Conservation (phyloP, 30 jellyfish, hydroid and myxozoan genomes). For the Nemopilema nomurai region DNA sequence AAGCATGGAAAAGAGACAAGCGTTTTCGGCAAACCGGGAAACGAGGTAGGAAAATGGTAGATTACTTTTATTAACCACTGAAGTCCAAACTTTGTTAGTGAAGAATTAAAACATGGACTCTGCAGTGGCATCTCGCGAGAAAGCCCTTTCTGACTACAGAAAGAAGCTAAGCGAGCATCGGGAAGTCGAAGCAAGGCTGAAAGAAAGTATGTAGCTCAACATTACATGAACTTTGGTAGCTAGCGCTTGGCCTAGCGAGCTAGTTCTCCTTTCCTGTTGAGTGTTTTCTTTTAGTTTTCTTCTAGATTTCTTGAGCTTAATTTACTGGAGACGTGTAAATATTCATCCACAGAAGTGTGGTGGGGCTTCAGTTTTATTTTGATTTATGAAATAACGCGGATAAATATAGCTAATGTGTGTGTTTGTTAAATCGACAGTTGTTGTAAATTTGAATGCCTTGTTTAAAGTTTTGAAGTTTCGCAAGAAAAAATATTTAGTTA, state of each 20-base stretch:
- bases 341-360: too few species aligned
- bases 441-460: background rate
- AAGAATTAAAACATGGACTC: conserved; percentile 31
- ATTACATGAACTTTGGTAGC: too few species aligned
- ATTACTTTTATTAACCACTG: background rate
- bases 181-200: conserved; percentile 92
- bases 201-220: conserved; percentile 76
- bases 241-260: too few species aligned
- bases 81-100: background rate
- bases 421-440: background rate
- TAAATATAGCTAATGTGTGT: too few species aligned
- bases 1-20: background rate
- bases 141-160: conserved; percentile 85
- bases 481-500: too few species aligned
- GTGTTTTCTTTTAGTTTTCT: too few species aligned
- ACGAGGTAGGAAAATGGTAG: background rate
- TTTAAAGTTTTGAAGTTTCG: too few species aligned
- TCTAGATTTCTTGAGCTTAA: too few species aligned
- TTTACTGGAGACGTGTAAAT: too few species aligned
- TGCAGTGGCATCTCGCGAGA: conserved; percentile 60
- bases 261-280: too few species aligned
- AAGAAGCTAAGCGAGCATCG: conserved; percentile 93
- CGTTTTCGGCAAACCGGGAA: background rate
- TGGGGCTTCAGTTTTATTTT: background rate
- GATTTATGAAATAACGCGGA: background rate